Evolutionary conservation across 2,797 vertebrate genomes (phyloP), one percentile per base, ranked within the genome.

Genomic region (Pogoniulus pusillus): DNA sequence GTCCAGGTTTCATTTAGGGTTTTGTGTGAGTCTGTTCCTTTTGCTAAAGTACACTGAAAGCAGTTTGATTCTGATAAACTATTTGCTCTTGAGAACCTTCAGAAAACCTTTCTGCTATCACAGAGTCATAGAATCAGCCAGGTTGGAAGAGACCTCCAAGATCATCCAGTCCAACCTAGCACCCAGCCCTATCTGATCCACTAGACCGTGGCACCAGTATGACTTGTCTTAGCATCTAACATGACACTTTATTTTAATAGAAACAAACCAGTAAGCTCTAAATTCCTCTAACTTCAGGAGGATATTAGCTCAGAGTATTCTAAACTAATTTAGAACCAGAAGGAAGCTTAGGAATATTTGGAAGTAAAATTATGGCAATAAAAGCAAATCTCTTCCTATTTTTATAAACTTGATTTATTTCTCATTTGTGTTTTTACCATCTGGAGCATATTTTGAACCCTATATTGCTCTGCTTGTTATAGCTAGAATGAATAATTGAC

Each of bases 381-480:
- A 65, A 74, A 85, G 30, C 73, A 92, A 91, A 75, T 66, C 9
- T 86, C 30, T 93, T 96, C 79, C 84, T 82, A 86, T 90, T 91
- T 96, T 93, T 93, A 85, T 91, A 92, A 92, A 91, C 39, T 90
- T 90, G 68, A 94, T 96, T 92, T 96, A 89, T 65, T 83, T 96
- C 58, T 81, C 81, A 82, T 96, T 94, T 84, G 58, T 69, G 66
- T 73, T 96, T 94, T 94, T 91, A 75, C 93, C 93, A 95, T 95
- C 92, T 96, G 96, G 92, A 96, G 69, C 74, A 41, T 91, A 86
- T 96, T 96, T 96, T 97, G 91, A 95, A 89, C 82, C 74, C 72
- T 91, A 1, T 80, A 93, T 89, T 85, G 82, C 85, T 95, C 82
- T 78, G 9, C 75, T 97, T 93, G 41, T 74, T 92, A 71, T 6